Evolutionary conservation across 2,888 invertebrate genomes (phyloP), one percentile per base, ranked within the genome.

Genomic region (Tinea semifulvella): DNA sequence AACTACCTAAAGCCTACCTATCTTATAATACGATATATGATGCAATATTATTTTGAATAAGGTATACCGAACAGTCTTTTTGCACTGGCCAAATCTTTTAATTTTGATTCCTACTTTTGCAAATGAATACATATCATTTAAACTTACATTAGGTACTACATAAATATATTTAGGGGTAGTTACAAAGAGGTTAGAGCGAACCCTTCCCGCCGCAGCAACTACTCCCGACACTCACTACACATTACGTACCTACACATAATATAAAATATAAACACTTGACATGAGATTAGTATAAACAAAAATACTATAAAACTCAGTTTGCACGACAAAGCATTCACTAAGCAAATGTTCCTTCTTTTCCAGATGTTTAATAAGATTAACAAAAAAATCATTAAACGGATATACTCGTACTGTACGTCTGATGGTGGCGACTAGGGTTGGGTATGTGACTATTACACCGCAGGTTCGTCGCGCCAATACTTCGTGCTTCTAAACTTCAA

Each of bases 41-140:
- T n/a, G n/a, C n/a, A n/a, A n/a, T 7, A 57, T 65, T 60, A 57
- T 65, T 65, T 65, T 73, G 71, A 56, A 61, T 61, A 53, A 11
- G 54, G 62, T 61, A 64, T 61, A 61, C 62, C 82, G 81, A 84
- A 85, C 85, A 86, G 85, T 86, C 85, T 86, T 85, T 82, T 82
- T 72, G 82, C 82, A 81, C 82, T 83, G 85, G 85, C 85, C 86
- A 80, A 85, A 85, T 84, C 82, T 76, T 83, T 82, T 70, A 65
- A 76, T 79, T 79, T 79, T 79, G 74, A 70, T 66, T 63, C 69
- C 71, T 77, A 77, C 67, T 52, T 64, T 68, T 66, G 68, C 66
- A 68, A 68, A 72, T 74, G 71, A 65, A 64, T 18, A 18, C 5
- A 18, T 17, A 31, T 31, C 14, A 31, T 31, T 61, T 65, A 60